These are phyloP conservation scores for Sebastes reedi DNA, from an alignment of 2,797 vertebrate genomes.

Conservation along the genomic window DNA sequence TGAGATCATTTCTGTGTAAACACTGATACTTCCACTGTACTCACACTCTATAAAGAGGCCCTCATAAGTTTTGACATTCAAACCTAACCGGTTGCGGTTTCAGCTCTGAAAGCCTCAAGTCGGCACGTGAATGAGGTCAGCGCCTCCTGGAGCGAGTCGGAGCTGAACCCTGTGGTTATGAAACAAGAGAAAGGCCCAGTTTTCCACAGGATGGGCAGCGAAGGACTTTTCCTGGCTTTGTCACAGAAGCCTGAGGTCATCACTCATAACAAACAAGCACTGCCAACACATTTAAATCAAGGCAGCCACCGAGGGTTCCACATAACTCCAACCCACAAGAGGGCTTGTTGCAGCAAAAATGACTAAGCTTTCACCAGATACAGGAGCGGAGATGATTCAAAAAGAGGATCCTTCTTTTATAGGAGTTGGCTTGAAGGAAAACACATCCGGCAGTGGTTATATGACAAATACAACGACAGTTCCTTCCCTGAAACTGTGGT, in stretches of 20 bases:
- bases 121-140: constrained; percentile 69
- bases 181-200: constrained; percentile 55
- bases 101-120: constrained; percentile 41
- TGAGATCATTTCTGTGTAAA: constrained; percentile 10
- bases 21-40: neutral
- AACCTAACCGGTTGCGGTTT: constrained; percentile 62
- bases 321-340: constrained; percentile 7
- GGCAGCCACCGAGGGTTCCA: neutral
- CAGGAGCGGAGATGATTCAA: neutral
- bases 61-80: constrained; percentile 47
- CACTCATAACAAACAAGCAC: constrained; percentile 23
- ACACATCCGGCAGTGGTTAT: neutral
- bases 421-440: neutral
- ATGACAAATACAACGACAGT: constrained; percentile 3
- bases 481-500: constrained; percentile 29
- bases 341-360: neutral
- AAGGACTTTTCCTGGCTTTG: constrained; percentile 61
- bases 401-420: neutral
- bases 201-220: constrained; percentile 55
- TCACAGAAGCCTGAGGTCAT: constrained; percentile 51
- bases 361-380: constrained; percentile 1
- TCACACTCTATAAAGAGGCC: constrained; percentile 14
- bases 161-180: constrained; percentile 58
- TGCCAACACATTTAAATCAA: constrained; percentile 34
- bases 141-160: constrained; percentile 31